Evolutionary conservation across 2,888 invertebrate genomes (phyloP).

Genomic region (Didymodactylos carnosus): DNA sequence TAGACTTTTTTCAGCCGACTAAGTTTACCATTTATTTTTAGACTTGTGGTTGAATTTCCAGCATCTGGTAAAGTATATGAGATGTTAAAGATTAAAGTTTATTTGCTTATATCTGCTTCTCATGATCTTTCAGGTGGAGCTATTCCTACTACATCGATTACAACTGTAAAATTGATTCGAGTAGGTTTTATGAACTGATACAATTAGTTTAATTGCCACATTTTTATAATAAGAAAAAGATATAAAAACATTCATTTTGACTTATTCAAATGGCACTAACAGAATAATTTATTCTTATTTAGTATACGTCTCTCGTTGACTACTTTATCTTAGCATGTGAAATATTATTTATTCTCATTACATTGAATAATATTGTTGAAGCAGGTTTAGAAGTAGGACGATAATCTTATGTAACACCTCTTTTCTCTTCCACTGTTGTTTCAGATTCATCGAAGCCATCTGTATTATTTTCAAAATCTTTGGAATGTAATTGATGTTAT

Average conservation of each 20-base stretch:
- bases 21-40: background rate
- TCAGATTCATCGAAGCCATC: too few relatives aligned
- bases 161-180: background rate
- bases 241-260: too few relatives aligned
- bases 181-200: too few relatives aligned
- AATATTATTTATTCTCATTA: background rate
- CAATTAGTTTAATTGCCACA: too few relatives aligned
- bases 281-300: background rate
- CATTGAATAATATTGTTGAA: background rate
- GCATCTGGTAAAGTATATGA: background rate
- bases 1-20: too few relatives aligned
- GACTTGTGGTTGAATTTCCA: background rate
- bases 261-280: too few relatives aligned
- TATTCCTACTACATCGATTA: background rate
- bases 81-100: too few relatives aligned
- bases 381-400: background rate
- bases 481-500: background rate
- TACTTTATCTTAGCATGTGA: background rate
- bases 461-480: too few relatives aligned
- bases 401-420: background rate
- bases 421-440: too few relatives aligned
- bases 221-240: too few relatives aligned
- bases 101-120: background rate
- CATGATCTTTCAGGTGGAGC: background rate
- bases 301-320: background rate